phyloP scores from a whole-genome alignment of 2,113 vertebrate genomes.

The Vulpes vulpes region DNA sequence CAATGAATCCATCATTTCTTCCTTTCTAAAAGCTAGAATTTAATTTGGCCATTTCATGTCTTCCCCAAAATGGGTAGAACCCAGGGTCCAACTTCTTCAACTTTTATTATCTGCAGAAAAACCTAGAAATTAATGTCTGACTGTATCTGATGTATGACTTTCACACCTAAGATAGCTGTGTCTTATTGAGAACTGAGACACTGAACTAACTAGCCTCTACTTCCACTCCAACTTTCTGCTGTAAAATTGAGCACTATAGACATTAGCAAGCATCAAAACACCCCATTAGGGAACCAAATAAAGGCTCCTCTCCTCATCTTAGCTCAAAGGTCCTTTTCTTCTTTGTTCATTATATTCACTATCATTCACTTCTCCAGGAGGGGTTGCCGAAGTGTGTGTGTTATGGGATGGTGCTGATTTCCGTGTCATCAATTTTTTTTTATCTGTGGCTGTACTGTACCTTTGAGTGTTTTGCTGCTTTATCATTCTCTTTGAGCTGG shows the following conservation, averaged over 20 bases:
- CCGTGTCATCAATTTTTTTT: conserved; percentile 63
- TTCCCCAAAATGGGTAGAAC: conserved; percentile 27
- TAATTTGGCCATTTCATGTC: background rate
- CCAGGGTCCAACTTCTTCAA: conserved; percentile 40
- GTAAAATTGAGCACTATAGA: conserved; percentile 8
- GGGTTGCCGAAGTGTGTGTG: conserved; percentile 38
- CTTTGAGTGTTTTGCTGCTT: conserved; percentile 71
- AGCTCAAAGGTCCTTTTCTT: conserved; percentile 18
- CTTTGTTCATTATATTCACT: conserved; percentile 62
- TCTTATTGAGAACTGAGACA: background rate
- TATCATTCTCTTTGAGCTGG: conserved; percentile 76
- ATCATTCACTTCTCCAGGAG: conserved; percentile 52
- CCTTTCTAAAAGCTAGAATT: conserved; percentile 36
- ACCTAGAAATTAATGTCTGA: conserved; percentile 39
- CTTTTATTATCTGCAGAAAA: conserved; percentile 29
- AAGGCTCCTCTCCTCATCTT: conserved; percentile 2
- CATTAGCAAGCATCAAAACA: conserved; percentile 55
- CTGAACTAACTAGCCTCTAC: background rate
- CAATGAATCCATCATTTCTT: conserved; percentile 13
- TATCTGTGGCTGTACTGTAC: conserved; percentile 60
- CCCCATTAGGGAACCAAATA: conserved; percentile 47
- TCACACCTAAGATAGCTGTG: conserved; percentile 28
- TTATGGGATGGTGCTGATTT: background rate
- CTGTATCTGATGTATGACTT: background rate
- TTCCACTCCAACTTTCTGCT: conserved; percentile 20